Base-by-base conservation (phyloP, 2,888 invertebrate genomes). In the Macrophya annulata region DNA sequence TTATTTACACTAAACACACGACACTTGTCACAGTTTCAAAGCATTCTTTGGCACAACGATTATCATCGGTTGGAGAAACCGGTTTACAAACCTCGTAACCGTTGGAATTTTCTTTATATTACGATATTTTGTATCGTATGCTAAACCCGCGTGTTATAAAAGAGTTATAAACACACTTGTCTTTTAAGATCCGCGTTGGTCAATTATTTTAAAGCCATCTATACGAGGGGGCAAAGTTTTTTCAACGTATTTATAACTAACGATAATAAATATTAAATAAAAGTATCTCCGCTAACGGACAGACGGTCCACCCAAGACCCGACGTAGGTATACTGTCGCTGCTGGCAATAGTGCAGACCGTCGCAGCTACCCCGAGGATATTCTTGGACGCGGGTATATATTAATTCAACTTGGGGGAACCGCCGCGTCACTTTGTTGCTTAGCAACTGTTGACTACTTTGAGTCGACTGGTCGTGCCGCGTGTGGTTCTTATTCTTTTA, bases 301-400 rank as follows among this genome's bases (percentile, higher is more conserved):
- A 21, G 43, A 37, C 81, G 43, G 31, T 31, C 77, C 87, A 87
- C 43, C 87, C 87, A 87, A 87, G 87, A 87, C 87, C 86, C 89
- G 88, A 88, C 89, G 88, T 88, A 86, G 87, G 88, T 89, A 87
- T 87, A 89, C 89, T 89, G 88, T 87, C 86, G 86, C 86, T 87
- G 87, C 86, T 85, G 86, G 87, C 87, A 88, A 88, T 83, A 83
- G 68, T 51, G 68, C 17, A 48, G 68, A 68, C 71, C 68, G 68
- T 83, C 48, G 83, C 48, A 82, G 82, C 88, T 87, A 88, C 86
- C 88, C 88, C 90, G 88, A 86, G 89, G 91, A 91, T 91, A 91
- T 91, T 91, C 91, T 91, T 91, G 89, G 91, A 89, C 90, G 88
- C 85, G 86, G 87, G 91, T 90, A 88, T 83, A 25, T 90, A 91